A percentile compares a stretch with the other conserved stretches of the same genome.
These are phyloP conservation scores for Dynastes tityus DNA, from an alignment of 2,888 invertebrate genomes.

Conservation along the genomic window DNA sequence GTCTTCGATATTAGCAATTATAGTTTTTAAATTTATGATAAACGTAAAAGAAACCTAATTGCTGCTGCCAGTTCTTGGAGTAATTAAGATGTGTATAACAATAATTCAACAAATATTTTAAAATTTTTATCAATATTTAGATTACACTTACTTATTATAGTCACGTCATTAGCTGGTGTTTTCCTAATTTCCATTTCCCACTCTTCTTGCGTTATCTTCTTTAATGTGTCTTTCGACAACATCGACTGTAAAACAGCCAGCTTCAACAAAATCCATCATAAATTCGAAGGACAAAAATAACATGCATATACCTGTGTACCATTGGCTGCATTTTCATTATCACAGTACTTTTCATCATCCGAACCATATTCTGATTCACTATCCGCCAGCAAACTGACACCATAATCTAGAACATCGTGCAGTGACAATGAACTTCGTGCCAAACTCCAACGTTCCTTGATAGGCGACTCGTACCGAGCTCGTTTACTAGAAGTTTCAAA, in stretches of 20 bases:
- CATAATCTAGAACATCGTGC: slow-evolving; percentile 75
- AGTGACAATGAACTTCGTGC: slow-evolving; percentile 66
- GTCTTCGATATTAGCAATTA: no score
- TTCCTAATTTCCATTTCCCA: slow-evolving; percentile 61
- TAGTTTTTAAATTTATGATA: no score
- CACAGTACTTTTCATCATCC: slow-evolving; percentile 49
- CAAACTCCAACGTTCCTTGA: slow-evolving; percentile 63
- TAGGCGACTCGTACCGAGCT: slow-evolving; percentile 63
- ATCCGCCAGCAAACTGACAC: slow-evolving; percentile 74
- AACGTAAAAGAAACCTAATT: no score
- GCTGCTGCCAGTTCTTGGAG: no score
- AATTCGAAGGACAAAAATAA: not conserved
- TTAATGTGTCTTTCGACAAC: slow-evolving; percentile 64
- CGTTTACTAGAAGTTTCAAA: slow-evolving; percentile 63
- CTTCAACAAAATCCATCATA: slow-evolving; percentile 56
- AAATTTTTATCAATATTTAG: no score
- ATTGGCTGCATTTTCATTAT: slow-evolving; percentile 19
- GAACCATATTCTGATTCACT: slow-evolving; percentile 61
- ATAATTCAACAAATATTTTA: no score
- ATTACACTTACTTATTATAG: slow-evolving; percentile 60
- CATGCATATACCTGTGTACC: slow-evolving; percentile 8
- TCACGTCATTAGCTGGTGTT: slow-evolving; percentile 55
- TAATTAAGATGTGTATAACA: no score
- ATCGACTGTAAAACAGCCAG: slow-evolving; percentile 64
- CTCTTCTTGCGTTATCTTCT: slow-evolving; percentile 62